A percentile compares a stretch with the other conserved stretches of the same genome.
phyloP scores from a whole-genome alignment of 2,113 vertebrate species.

The Microtus montanus region DNA sequence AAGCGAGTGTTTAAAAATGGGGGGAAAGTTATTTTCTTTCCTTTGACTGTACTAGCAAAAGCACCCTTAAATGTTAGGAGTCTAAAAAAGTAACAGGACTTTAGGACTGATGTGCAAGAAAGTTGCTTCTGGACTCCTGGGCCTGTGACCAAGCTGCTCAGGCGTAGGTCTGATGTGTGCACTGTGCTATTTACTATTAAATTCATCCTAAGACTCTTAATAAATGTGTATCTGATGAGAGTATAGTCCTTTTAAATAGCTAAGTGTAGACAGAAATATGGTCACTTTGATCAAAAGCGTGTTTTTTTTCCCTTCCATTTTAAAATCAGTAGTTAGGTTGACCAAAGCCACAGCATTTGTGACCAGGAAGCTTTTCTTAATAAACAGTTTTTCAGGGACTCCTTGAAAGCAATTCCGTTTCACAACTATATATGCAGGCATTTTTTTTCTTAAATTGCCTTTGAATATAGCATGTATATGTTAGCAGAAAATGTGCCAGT shows the following conservation, averaged over 20 bases:
- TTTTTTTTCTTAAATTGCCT: background rate
- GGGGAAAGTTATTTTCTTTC: conserved; percentile 28
- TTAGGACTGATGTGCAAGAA: background rate
- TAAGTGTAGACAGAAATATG: conserved; percentile 17
- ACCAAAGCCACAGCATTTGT: background rate
- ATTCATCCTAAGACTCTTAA: background rate
- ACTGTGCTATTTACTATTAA: background rate
- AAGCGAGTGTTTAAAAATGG: background rate
- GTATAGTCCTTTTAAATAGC: background rate
- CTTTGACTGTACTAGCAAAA: conserved; percentile 19
- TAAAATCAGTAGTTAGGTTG: conserved; percentile 7
- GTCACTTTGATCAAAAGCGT: background rate
- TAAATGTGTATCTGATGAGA: background rate
- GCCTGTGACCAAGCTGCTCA: background rate
- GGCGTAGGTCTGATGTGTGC: background rate
- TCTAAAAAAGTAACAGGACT: conserved; percentile 19
- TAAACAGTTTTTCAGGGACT: conserved; percentile 28
- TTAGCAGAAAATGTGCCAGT: conserved; percentile 49
- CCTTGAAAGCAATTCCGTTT: conserved; percentile 43
- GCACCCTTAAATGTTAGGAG: background rate
- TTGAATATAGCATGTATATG: conserved; percentile 17
- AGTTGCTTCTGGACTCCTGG: conserved; percentile 1
- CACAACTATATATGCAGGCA: background rate
- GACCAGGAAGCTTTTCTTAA: conserved; percentile 40
- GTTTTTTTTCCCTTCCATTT: background rate